Conservation (phyloP, 1,140 invertebrate genomes). For the Conus betulinus region DNA sequence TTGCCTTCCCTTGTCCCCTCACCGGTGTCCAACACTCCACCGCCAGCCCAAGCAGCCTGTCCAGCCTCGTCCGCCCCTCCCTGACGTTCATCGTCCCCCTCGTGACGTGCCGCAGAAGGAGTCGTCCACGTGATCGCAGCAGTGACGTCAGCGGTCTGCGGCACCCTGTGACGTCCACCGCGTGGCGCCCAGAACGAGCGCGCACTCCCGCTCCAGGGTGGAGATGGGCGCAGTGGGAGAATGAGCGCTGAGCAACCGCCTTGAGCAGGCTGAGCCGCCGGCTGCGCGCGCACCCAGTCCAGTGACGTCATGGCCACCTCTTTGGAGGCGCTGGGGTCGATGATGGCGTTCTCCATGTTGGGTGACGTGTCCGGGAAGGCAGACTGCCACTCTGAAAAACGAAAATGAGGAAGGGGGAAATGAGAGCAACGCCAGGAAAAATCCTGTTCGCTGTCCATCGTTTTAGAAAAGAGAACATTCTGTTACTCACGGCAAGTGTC, state of each 20-base stretch:
- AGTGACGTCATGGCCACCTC: conserved; percentile 29
- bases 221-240: conserved; percentile 4
- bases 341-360: background rate
- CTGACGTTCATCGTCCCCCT: background rate
- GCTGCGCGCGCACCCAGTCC: conserved; percentile 35
- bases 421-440: background rate
- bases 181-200: conserved; percentile 1
- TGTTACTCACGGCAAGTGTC: too few species aligned
- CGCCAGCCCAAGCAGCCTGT: conserved; percentile 21
- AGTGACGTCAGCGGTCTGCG: conserved; percentile 10
- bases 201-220: conserved; percentile 17
- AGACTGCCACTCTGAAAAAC: background rate
- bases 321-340: conserved; percentile 6
- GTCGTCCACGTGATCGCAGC: conserved; percentile 22
- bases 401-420: background rate
- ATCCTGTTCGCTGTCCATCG: background rate
- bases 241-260: conserved; percentile 21
- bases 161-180: conserved; percentile 26
- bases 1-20: background rate
- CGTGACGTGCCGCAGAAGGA: conserved; percentile 1
- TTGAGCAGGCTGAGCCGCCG: conserved; percentile 12
- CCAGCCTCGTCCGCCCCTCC: conserved; percentile 16
- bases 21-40: conserved; percentile 31
- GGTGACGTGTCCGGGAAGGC: background rate
- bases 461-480: too few species aligned